phyloP scores from a whole-genome alignment of 2,113 vertebrate genomes.

The Echinops telfairi region DNA sequence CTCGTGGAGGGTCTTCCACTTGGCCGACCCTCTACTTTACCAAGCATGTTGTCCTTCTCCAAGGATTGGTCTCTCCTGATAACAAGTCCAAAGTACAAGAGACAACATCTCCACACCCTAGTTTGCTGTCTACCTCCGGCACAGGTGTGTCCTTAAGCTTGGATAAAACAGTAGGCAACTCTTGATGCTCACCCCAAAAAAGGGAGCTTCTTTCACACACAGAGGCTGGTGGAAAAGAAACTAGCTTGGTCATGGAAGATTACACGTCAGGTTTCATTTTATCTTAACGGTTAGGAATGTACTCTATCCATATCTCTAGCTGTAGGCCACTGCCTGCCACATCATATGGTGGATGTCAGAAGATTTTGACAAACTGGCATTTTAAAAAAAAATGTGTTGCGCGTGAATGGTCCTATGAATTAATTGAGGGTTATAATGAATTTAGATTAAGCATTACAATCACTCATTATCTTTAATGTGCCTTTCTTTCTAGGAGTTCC shows the following conservation, averaged over 20 bases:
- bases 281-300: not conserved
- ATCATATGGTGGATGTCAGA: not conserved
- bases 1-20: no score
- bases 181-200: not conserved
- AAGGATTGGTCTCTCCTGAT: no score
- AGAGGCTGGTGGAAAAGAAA: not conserved
- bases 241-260: not conserved
- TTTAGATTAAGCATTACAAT: not conserved
- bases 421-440: not conserved
- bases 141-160: not conserved
- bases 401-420: not conserved
- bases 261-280: not conserved
- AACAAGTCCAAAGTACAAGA: no score
- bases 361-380: not conserved
- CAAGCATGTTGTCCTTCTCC: no score
- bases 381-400: not conserved
- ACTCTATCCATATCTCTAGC: not conserved
- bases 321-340: constrained; percentile 42
- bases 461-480: not conserved
- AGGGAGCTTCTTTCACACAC: not conserved
- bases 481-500: not conserved
- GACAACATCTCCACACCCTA: no score
- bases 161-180: not conserved
- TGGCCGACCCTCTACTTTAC: no score
- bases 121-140: no score